phyloP scores from a whole-genome alignment of 2,797 vertebrate genomes.

The Hyperoplus immaculatus region DNA sequence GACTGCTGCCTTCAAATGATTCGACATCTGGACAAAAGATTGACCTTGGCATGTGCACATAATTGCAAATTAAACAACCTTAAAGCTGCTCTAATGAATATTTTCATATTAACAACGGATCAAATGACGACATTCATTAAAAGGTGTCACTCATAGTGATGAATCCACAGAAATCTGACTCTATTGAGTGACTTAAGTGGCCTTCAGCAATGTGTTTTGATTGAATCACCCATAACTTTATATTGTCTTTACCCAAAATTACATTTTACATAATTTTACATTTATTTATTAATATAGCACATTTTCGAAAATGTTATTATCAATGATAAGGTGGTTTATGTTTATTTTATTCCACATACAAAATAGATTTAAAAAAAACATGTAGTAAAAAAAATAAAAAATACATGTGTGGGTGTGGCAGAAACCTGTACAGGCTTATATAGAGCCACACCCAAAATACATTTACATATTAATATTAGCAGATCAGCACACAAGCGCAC shows the following conservation, averaged over 20 bases:
- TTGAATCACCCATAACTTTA: not conserved
- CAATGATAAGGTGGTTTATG: no score
- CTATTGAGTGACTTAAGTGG: not conserved
- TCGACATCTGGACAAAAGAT: conserved; percentile 5
- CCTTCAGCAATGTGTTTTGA: not conserved
- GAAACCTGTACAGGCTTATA: no score
- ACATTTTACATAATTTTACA: no score
- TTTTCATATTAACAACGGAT: not conserved
- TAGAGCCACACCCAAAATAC: no score
- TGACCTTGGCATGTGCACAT: not conserved
- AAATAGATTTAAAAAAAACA: no score
- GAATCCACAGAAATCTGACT: not conserved
- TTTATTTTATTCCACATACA: no score
- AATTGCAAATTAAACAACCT: conserved; percentile 9
- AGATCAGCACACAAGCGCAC: no score
- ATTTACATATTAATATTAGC: no score
- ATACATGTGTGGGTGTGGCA: no score
- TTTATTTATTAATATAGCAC: no score
- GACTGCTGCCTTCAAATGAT: conserved; percentile 12
- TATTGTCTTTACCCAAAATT: not conserved
- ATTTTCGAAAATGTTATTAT: no score
- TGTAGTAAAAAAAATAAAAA: no score
- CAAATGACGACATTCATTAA: not conserved
- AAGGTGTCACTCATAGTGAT: not conserved
- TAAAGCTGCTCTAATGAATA: conserved; percentile 8